Evolutionary conservation across 2,113 vertebrate genomes (phyloP), one percentile per base, ranked within the genome.

Genomic region (Takifugu flavidus): DNA sequence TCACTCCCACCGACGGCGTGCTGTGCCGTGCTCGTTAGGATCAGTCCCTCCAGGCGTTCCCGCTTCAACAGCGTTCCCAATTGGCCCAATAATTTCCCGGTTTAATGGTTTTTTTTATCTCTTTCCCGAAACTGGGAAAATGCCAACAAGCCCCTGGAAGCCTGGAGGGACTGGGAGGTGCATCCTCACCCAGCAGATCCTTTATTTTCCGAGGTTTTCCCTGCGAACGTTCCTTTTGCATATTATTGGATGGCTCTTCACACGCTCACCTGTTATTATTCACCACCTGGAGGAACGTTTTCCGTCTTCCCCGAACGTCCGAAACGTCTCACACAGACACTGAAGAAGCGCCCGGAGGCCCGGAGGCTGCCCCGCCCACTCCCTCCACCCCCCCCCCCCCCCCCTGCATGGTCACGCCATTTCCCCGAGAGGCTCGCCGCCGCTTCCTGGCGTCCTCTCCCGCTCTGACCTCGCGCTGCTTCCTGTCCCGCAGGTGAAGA

Each of bases 401-500:
- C 43, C 62, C 46, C 53, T 70, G 74, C 82, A 79, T 80, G 66
- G 7, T 67, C 39, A n/a, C 59, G 25, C 20, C 20, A 20, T 20
- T 20, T 20, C 20, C 20, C 20, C 20, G 20, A 20, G 20, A 20
- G 20, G 20, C 20, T 20, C 20, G 20, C 49, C 59, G 10, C 34
- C 52, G 53, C 1, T 11, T 8, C 34, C 34, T 10, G 7, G 8
- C 7, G 7, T 11, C 34, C 34, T 39, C 34, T 20, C 34, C 20
- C 34, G 1, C 34, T 1, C 34, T 39, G 34, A 39, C 34, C 7
- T 1, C 31, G 31, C 2, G 7, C 34, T 39, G 1, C 44, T 20
- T 64, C 70, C 49, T 49, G 20, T 20, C 66, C 29, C 25, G 0
- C 69, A 99, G 96, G 94, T 94, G 62, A 98, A 98, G 88, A 95